Evolutionary conservation across 2,113 vertebrate genomes (phyloP), one percentile per base, ranked within the genome.

Genomic region (Phylloscopus trochilus): DNA sequence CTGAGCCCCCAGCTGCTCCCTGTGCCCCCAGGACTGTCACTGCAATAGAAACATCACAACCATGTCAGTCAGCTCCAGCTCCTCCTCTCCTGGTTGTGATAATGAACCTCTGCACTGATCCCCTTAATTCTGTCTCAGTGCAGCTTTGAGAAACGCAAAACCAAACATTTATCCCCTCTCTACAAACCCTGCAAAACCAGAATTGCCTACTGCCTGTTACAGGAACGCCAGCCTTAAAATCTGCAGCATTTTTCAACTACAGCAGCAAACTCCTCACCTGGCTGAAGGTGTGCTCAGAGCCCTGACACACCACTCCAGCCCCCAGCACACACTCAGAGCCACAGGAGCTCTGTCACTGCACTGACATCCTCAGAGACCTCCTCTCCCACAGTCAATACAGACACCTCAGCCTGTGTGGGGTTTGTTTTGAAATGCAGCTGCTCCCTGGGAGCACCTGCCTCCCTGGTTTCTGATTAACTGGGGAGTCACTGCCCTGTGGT

Each of bases 81-180:
- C 59, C 31, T 81, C 37, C 53, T 56, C 33, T 47, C 30, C 68
- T 56, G 9, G 5, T 19, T 68, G 33, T 2, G 3, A 28, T 13
- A 26, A 37, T 2, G 3, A 84, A 37, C 20, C 23, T 46, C 55
- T 22, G 39, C 20, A 7, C 14, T 0, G 0, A 39, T 12, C 9
- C 20, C 20, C 68, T 52, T 6, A 24, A 31, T 3, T 37, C 7
- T 15, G 16, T 13, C 21, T 8, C 11, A 5, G 43, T 5, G 20
- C 41, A 60, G 35, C 30, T 43, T n/a, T 41, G 44, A 69, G 1
- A 31, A 19, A 35, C 14, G 10, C 2, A 33, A 33, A 64, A 33
- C 9, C 1, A 35, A 70, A 46, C 16, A 23, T 7, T 9, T 15
- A 37, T 7, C 31, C 15, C 11, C 33, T n/a, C 8, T 12, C 26